phyloP scores from a whole-genome alignment of 2,797 vertebrate species.

The Muraenolepis orangiensis region DNA sequence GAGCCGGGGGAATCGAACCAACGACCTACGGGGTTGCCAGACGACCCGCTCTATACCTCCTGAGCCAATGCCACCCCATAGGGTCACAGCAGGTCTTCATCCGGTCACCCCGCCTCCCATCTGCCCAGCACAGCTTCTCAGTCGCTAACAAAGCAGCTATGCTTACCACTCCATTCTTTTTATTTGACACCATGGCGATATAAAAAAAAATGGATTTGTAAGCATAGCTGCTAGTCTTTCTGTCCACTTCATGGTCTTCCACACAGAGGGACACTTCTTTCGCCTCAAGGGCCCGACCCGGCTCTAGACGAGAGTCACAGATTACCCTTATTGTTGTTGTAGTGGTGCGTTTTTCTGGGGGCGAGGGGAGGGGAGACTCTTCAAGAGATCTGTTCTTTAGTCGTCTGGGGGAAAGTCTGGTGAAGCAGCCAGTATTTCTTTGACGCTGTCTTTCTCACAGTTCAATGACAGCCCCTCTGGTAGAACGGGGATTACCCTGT shows the following conservation, averaged over 20 bases:
- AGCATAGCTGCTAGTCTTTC: too few species aligned
- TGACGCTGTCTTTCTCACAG: constrained; percentile 40
- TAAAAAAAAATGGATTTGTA: too few species aligned
- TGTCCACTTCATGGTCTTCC: constrained; percentile 29
- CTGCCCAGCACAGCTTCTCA: too few species aligned
- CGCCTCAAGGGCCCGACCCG: neutral
- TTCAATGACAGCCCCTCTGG: constrained; percentile 47
- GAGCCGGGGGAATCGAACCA: too few species aligned
- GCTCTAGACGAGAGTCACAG: neutral
- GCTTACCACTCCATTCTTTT: constrained; percentile 72
- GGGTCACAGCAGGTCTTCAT: constrained; percentile 69
- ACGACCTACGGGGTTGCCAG: too few species aligned
- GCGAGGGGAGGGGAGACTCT: too few species aligned
- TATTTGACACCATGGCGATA: too few species aligned
- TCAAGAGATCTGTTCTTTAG: neutral
- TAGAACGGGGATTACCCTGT: constrained; percentile 45
- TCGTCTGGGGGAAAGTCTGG: constrained; percentile 17
- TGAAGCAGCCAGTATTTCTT: constrained; percentile 36
- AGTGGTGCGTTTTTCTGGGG: neutral
- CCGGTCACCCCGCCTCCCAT: too few species aligned
- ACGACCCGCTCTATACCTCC: too few species aligned
- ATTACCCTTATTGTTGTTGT: neutral
- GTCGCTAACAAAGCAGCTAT: constrained; percentile 54
- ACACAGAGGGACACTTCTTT: constrained; percentile 9
- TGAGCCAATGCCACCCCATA: too few species aligned